Evolutionary conservation across 2,113 vertebrate genomes (phyloP).

Genomic region (Gambusia affinis): DNA sequence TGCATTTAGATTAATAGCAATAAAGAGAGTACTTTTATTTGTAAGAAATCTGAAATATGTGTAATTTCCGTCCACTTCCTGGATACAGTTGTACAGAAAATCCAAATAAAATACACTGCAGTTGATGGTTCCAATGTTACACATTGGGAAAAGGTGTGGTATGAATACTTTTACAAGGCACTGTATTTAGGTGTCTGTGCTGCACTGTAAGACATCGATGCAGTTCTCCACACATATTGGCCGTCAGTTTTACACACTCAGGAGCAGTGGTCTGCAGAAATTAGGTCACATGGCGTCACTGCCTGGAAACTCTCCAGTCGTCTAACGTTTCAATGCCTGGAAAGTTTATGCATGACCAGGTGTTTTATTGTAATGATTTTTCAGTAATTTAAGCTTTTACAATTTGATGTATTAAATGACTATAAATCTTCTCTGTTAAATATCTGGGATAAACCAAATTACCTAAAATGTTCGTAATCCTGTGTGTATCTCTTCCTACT

Average conservation of each 20-base stretch:
- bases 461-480: too few relatives aligned
- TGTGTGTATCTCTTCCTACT: too few relatives aligned
- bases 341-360: slow-evolving; percentile 45
- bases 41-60: too few relatives aligned
- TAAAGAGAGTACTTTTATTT: neutral
- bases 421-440: too few relatives aligned
- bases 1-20: neutral
- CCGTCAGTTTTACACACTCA: slow-evolving; percentile 23
- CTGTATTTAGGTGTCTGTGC: neutral
- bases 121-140: neutral
- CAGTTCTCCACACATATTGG: slow-evolving; percentile 3
- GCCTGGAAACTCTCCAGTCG: slow-evolving; percentile 64
- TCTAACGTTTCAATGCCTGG: slow-evolving; percentile 57
- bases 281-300: slow-evolving; percentile 66
- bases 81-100: too few relatives aligned
- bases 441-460: too few relatives aligned
- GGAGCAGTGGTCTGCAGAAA: slow-evolving; percentile 44
- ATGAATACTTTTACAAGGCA: neutral
- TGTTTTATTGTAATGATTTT: slow-evolving; percentile 25
- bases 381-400: slow-evolving; percentile 6
- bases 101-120: neutral
- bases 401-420: too few relatives aligned
- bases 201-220: slow-evolving; percentile 1
- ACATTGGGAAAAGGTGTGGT: neutral
- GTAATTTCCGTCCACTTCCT: too few relatives aligned